phyloP scores from a whole-genome alignment of 2,888 invertebrate genomes.

The Glyphotaelius pellucidus region DNA sequence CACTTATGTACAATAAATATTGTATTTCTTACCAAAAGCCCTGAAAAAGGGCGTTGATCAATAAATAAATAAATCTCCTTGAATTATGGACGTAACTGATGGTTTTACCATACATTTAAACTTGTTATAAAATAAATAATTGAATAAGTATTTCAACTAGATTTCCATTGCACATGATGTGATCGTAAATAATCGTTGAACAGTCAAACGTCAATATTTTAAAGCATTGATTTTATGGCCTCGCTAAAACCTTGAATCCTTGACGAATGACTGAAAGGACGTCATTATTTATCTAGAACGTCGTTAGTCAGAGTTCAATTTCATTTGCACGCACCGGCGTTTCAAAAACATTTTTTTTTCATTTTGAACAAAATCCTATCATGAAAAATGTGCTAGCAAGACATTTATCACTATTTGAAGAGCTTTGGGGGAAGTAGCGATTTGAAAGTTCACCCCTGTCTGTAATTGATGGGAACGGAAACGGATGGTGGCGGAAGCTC shows the following conservation, averaged over 20 bases:
- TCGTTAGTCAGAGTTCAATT: neutral
- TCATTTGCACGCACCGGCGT: neutral
- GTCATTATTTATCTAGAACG: neutral
- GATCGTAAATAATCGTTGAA: neutral
- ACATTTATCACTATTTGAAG: neutral
- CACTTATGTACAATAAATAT: no score
- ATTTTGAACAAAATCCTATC: neutral
- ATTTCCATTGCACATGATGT: neutral
- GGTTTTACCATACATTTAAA: neutral
- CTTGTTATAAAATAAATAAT: neutral
- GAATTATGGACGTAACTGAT: neutral
- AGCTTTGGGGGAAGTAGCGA: neutral
- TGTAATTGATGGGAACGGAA: slow-evolving; percentile 23
- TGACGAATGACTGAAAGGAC: neutral
- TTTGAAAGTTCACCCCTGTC: slow-evolving; percentile 12
- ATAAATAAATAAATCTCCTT: no score
- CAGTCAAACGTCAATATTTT: neutral
- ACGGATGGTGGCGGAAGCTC: slow-evolving; percentile 38
- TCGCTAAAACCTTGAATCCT: neutral
- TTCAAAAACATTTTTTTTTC: neutral
- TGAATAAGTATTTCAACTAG: neutral
- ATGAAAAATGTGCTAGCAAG: neutral
- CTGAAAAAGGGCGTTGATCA: no score
- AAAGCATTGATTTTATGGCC: neutral
- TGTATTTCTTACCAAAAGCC: no score